Evolutionary conservation across 2,888 invertebrate species (phyloP).

Genomic region (Sinopyrophorus schimmeli): DNA sequence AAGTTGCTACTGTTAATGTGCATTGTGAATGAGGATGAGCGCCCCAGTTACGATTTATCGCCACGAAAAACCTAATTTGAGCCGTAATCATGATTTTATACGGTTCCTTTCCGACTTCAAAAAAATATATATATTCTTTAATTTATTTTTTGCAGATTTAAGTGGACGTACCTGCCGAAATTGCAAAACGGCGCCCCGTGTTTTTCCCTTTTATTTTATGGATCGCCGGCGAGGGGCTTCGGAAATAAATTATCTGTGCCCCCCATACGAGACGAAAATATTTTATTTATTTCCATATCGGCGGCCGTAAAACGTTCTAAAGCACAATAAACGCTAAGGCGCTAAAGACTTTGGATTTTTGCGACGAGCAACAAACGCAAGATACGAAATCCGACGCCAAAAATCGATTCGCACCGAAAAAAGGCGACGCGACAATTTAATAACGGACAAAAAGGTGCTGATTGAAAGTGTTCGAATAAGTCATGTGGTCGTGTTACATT

Average conservation of each 20-base stretch:
- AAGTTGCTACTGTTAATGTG: slow-evolving; percentile 29
- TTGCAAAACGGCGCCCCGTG: too few relatives aligned
- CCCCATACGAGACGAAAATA: neutral
- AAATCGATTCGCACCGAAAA: too few relatives aligned
- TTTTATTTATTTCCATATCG: slow-evolving; percentile 14
- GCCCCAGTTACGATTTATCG: slow-evolving; percentile 21
- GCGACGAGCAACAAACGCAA: too few relatives aligned
- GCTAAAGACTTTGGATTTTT: too few relatives aligned
- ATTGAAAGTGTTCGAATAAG: too few relatives aligned
- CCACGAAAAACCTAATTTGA: slow-evolving; percentile 13
- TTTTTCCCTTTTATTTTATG: too few relatives aligned
- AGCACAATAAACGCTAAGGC: slow-evolving; percentile 18
- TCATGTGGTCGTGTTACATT: too few relatives aligned
- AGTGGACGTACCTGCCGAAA: neutral
- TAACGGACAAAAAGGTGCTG: too few relatives aligned
- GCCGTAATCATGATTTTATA: slow-evolving; percentile 17
- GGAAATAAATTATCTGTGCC: neutral
- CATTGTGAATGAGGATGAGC: slow-evolving; percentile 25
- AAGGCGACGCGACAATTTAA: too few relatives aligned
- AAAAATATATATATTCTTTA: too few relatives aligned
- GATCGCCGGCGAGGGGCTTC: too few relatives aligned
- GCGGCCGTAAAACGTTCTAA: slow-evolving; percentile 13
- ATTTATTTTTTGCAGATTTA: neutral
- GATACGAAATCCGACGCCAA: too few relatives aligned
- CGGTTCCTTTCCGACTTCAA: slow-evolving; percentile 4